Evolutionary conservation across 2,113 vertebrate species (phyloP), one percentile per base, ranked within the genome.

Genomic region (Oostethus manadensis): DNA sequence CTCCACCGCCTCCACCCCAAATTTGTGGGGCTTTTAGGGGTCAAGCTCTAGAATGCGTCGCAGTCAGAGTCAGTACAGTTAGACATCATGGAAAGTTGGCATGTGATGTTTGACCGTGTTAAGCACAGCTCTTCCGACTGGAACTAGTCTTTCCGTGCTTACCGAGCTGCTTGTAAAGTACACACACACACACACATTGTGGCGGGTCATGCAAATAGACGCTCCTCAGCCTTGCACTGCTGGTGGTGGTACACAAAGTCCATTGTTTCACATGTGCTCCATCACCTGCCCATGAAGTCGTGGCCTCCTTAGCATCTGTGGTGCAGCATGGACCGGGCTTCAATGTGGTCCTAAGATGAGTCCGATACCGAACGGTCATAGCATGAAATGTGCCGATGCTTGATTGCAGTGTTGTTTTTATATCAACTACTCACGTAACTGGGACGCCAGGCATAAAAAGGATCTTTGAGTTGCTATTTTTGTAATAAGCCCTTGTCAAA

Each of bases 11-110:
- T 58, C 53, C 63, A 57, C 68, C 79, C 65, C 46, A 81, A 84
- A 82, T 65, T 71, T 76, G 79, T 82, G 77, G 83, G 84, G 83
- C 81, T 85, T 85, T 86, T 77, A 84, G 81, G 72, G 88, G 88
- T 50, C 57, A 63, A 71, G 71, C 66, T 78, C 72, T 61, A 79
- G 78, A 85, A 69, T 82, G 71, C 83, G 64, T 83, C 84, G 84
- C 84, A 84, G 82, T 83, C 72, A 26, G 23, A 26, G 23, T 5
- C 48, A 22, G 29, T 35, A 17, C 17, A 35, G 26, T 33, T 53
- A 9, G 3, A 26, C 26, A 53, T 53, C 18, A n/a, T n/a, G 59
- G 13, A 26, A n/a, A 57, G 18, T 53, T 6, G 54, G 48, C 10
- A 7, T 49, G 46, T 61, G 55, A 17, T 15, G 21, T 49, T 42